Evolutionary conservation across 1,140 invertebrate species (phyloP), one percentile per base, ranked within the genome.

Genomic region (Orussus abietinus): DNA sequence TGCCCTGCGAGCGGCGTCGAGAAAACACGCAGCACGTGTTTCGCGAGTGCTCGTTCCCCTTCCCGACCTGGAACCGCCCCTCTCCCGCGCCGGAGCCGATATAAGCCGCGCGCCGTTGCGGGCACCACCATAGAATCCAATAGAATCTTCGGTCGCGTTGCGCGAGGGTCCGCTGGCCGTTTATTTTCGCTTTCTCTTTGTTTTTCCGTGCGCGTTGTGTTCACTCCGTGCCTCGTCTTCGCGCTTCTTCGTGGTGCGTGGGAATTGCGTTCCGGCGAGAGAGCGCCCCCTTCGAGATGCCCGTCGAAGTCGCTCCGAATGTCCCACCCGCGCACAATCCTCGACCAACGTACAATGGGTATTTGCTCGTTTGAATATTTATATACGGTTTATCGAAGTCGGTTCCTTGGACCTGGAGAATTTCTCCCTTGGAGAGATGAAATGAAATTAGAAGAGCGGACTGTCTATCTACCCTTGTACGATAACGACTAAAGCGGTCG

Each of bases 291-390:
- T 26, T 28, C 17, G 36, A 13, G 22, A 66, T 66, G 62, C 62
- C 59, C 5, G 42, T 64, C 19, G 62, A 66, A 38, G 41, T 66
- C 20, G 59, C 50, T 18, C 18, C 60, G 12, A 35, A 55, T 19
- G 18, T 49, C 1, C 43, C 53, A 6, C 31, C 59, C 21, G 34
- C 49, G n/a, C 57, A 57, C 22, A 49, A 49, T 25, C n/a, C 47
- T 1, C 26, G 39, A 11, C 21, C 40, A 5, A 35, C 43, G 21
- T 58, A 34, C 10, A 62, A 51, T 33, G 53, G 56, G 63, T 66
- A n/a, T n/a, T n/a, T n/a, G n/a, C n/a, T n/a, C n/a, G n/a, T n/a
- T n/a, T n/a, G n/a, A n/a, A n/a, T n/a, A n/a, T n/a, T n/a, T n/a
- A n/a, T n/a, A n/a, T n/a, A n/a, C n/a, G n/a, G n/a, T n/a, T n/a